Percentiles rank a stretch among this genome's conserved stretches.
Evolutionary conservation across 2,113 vertebrate species (phyloP).

Genomic region (Aphelocoma coerulescens): DNA sequence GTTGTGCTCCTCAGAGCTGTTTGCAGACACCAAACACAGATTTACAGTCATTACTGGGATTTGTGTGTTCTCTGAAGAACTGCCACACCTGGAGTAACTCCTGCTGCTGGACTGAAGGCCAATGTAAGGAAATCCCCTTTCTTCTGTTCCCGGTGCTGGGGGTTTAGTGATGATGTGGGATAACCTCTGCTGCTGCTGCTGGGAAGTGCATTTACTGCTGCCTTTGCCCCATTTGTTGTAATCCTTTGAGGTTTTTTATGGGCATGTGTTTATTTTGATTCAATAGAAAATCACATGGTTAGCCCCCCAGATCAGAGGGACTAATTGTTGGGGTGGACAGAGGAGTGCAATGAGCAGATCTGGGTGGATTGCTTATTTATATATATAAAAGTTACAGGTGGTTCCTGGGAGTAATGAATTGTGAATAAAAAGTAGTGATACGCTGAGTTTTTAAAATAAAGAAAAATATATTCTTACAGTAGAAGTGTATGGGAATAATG

Average conservation of each 20-base stretch:
- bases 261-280: not conserved
- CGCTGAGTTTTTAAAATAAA: not conserved
- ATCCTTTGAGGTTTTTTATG: not conserved
- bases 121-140: not conserved
- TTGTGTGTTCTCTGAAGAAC: not conserved
- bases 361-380: not conserved
- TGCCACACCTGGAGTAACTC: not conserved
- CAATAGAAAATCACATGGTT: not conserved
- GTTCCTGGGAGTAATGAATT: not conserved
- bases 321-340: not conserved
- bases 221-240: not conserved
- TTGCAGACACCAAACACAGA: not conserved
- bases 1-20: too few species aligned
- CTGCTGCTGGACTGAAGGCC: not conserved
- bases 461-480: not conserved
- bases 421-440: not conserved
- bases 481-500: not conserved
- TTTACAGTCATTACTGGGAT: not conserved
- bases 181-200: not conserved
- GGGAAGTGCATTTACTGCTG: not conserved
- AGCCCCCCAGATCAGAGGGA: fast-evolving
- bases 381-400: not conserved
- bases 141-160: not conserved
- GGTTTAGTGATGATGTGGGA: not conserved
- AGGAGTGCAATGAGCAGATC: not conserved